Evolutionary conservation across 2,888 invertebrate species (phyloP), one percentile per base, ranked within the genome.

Genomic region (Metopia argyrocephala): DNA sequence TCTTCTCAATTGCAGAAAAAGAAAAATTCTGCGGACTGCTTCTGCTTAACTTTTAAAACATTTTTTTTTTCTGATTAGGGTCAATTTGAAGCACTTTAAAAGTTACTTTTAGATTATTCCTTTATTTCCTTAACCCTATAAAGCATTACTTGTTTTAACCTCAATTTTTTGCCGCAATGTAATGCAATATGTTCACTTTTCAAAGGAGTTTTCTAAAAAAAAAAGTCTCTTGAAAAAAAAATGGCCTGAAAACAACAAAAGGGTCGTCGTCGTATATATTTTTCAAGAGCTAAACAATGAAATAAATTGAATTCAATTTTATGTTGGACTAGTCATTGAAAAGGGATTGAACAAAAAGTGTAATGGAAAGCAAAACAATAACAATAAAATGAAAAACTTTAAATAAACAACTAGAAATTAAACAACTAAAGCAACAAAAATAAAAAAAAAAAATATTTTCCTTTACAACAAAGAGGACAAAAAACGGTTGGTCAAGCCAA

Each of bases 31-130:
- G 70, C 56, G n/a, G n/a, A 31, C 57, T 38, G 1, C 9, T 12
- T 38, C 9, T 12, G 46, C 46, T 52, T 52, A 27, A 81, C 82
- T 84, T 84, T 84, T 66, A 81, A 83, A 84, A 84, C 83, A 84
- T 84, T 46, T 69, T 70, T 56, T 68, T 69, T 70, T 56, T 68
- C 76, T 79, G 61, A 80, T 80, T 76, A 76, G 57, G 80, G 80
- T 76, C 76, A 80, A 76, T 80, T 80, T 59, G 68, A 73, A 64
- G 73, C 57, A 73, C 62, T 80, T 80, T 68, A 66, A 62, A 68
- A 66, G 56, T 59, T 48, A 56, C 66, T 66, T 23, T 18, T n/a
- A 45, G 45, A 61, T 48, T n/a, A 48, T 38, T 27, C 70, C 57
- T 46, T 65, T 59, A 78, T 64, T 68, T 69, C 50, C 69, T 78